A percentile compares a stretch with the other conserved stretches of the same genome.
Conservation (phyloP, 2,888 invertebrate species). For the Nesidiocoris tenuis region DNA sequence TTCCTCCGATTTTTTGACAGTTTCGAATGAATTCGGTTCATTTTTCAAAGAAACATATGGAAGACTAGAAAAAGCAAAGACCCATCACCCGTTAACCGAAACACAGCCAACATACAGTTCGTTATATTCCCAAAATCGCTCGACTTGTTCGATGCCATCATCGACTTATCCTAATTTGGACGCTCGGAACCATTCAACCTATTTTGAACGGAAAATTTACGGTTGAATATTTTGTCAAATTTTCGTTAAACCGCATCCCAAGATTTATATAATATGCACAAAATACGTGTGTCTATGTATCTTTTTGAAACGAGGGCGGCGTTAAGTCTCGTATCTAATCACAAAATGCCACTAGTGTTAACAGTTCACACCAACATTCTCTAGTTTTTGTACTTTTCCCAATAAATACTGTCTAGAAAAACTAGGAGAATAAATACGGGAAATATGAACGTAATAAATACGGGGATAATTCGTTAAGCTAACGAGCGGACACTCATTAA, state of each 20-base stretch:
- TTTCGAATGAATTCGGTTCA: background rate
- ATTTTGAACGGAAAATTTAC: too few relatives aligned
- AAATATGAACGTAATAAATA: background rate
- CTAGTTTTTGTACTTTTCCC: background rate
- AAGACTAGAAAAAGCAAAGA: background rate
- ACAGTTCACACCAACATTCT: background rate
- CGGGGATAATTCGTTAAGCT: background rate
- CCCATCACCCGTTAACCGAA: background rate
- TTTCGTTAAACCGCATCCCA: too few relatives aligned
- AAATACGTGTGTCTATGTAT: too few relatives aligned
- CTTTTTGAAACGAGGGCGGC: background rate
- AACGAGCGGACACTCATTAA: too few relatives aligned
- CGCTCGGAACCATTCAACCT: too few relatives aligned
- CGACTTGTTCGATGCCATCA: too few relatives aligned
- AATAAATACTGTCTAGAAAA: background rate
- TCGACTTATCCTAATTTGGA: too few relatives aligned
- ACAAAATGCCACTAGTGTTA: background rate
- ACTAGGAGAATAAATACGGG: background rate
- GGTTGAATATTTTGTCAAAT: too few relatives aligned
- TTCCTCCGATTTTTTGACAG: too few relatives aligned
- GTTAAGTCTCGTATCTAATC: background rate
- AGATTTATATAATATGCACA: too few relatives aligned
- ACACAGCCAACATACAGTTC: background rate
- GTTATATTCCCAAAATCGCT: too few relatives aligned
- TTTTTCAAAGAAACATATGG: background rate